Base-by-base conservation (phyloP, 2,113 vertebrate genomes). In the Rhagologus leucostigma region DNA sequence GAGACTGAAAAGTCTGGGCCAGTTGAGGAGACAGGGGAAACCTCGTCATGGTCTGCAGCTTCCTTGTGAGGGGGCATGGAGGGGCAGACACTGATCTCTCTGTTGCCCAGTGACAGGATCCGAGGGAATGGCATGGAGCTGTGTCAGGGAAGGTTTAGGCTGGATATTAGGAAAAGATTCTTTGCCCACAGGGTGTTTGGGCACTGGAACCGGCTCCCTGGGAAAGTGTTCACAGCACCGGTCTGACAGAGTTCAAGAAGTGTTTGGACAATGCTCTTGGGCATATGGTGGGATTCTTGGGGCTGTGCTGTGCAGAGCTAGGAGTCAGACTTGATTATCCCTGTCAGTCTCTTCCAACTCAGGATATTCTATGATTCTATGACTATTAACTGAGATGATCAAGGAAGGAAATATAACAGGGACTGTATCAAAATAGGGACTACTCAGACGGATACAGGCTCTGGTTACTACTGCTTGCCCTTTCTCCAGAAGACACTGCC, bases 181-280 rank as follows among this genome's bases (percentile, higher is more conserved):
- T 62, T 47, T 3, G 2, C 17, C 11, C 20, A 47, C 14, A 47
- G 11, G 9, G 24, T 19, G 53, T 1, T 0, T 26, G 62, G 70
- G 16, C n/a, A 21, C n/a, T 6, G 24, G 21, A 60, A 46, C 9
- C 46, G 29, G 23, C 24, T 75, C 11, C 29, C 5, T 20, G 32
- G 30, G 39, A 18, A 17, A 39, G 12, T 20, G 76, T 37, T 57
- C 27, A 44, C 15, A 18, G 77, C 37, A 33, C 10, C 33, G 37
- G 37, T 27, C 46, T 46, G 16, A 10, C 33, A 26, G 46, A n/a
- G 30, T 21, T 69, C 55, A 11, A 30, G 20, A 24, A 27, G 6
- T 1, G 0, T 69, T 32, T 32, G 47, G 53, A 16, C 17, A 59
- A 10, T 10, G 62, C 37, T 63, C 29, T 52, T 4, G 7, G 37